Percentiles rank a stretch among this genome's conserved stretches.
These are phyloP conservation scores for Eristalinus sepulchralis DNA, from an alignment of 2,888 invertebrate species.

Conservation along the genomic window DNA sequence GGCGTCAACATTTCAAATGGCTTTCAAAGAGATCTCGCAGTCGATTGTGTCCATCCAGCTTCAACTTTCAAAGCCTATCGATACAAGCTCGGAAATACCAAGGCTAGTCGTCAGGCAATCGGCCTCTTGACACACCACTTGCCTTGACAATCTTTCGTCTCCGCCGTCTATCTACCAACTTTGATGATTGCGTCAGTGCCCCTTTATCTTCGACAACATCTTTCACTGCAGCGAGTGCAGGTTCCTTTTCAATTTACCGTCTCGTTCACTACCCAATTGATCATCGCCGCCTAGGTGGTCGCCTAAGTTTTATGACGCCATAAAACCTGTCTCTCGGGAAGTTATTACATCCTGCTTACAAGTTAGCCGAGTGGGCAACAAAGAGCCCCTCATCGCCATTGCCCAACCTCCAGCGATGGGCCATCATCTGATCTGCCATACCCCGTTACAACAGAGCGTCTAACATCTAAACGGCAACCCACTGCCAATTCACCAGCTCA, in stretches of 20 bases:
- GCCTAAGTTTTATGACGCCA: not conserved
- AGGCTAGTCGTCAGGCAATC: not conserved
- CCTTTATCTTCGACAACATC: not conserved
- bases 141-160: not conserved
- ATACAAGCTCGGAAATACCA: not conserved
- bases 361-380: not conserved
- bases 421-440: not conserved
- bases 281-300: not conserved
- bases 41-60: too few species aligned
- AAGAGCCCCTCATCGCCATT: not conserved
- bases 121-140: not conserved
- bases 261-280: not conserved
- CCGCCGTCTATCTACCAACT: not conserved
- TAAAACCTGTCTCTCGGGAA: not conserved
- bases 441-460: not conserved
- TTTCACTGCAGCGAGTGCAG: not conserved
- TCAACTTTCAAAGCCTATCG: not conserved
- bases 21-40: too few species aligned
- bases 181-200: not conserved
- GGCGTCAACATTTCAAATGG: too few species aligned
- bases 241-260: not conserved
- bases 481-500: slow-evolving; percentile 16
- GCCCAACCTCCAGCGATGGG: not conserved
- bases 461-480: slow-evolving; percentile 13
- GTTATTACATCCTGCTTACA: not conserved